phyloP scores from a whole-genome alignment of 2,888 invertebrate species.

The Machimus atricapillus region DNA sequence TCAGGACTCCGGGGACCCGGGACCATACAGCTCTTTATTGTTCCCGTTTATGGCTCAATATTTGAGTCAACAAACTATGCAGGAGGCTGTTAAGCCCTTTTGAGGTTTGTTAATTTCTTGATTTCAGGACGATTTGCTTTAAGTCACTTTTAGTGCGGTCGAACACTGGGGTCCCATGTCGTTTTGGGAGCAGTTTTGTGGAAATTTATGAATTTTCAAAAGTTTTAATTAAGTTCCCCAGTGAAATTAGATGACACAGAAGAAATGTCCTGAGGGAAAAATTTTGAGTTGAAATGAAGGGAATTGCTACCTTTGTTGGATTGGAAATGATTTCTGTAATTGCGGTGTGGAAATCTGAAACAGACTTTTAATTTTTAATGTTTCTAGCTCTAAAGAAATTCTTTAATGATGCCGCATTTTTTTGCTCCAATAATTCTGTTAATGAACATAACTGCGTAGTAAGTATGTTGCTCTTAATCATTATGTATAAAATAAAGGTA shows the following conservation, averaged over 20 bases:
- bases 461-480: background rate
- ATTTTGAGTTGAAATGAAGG: background rate
- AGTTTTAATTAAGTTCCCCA: slow-evolving; percentile 24
- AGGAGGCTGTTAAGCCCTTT: slow-evolving; percentile 14
- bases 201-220: slow-evolving; percentile 25
- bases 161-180: background rate
- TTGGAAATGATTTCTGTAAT: background rate
- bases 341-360: background rate
- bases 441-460: background rate
- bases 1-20: background rate
- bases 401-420: background rate
- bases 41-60: background rate
- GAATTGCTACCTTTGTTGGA: background rate
- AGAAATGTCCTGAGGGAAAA: background rate
- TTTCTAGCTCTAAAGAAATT: background rate
- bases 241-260: background rate
- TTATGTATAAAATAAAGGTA: background rate
- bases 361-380: background rate
- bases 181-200: slow-evolving; percentile 1
- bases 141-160: slow-evolving; percentile 14
- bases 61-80: slow-evolving; percentile 22
- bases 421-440: background rate
- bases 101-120: slow-evolving; percentile 27
- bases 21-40: background rate
- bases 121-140: slow-evolving; percentile 33